A percentile compares a stretch with the other conserved stretches of the same genome.
These are phyloP conservation scores for Drosophila miranda DNA, from an alignment of 1,140 invertebrate genomes.

Conservation along the genomic window DNA sequence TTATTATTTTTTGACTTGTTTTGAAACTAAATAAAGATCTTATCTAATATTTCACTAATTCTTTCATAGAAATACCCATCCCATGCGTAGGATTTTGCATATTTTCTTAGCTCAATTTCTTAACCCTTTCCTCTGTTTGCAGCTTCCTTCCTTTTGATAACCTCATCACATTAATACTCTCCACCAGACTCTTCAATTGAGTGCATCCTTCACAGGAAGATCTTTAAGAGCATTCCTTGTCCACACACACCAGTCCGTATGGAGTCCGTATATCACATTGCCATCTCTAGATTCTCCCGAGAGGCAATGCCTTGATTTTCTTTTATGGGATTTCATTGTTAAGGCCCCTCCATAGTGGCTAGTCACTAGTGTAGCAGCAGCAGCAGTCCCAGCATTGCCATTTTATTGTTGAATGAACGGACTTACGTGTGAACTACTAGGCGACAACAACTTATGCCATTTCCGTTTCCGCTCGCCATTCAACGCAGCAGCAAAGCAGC, in stretches of 20 bases:
- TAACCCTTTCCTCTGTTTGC: too few relatives aligned
- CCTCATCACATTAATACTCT: too few relatives aligned
- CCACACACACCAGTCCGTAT: background rate
- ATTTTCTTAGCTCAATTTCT: too few relatives aligned
- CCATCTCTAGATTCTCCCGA: constrained; percentile 32
- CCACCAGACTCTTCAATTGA: background rate
- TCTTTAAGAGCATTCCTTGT: background rate
- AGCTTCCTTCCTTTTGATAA: too few relatives aligned
- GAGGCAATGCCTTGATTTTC: constrained; percentile 34
- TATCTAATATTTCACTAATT: too few relatives aligned
- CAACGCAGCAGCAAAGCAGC: constrained; percentile 33
- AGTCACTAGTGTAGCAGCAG: constrained; percentile 28
- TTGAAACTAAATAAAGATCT: too few relatives aligned
- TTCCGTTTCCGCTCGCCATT: constrained; percentile 69
- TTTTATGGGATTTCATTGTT: constrained; percentile 62
- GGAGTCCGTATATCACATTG: constrained; percentile 21
- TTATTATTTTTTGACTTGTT: too few relatives aligned
- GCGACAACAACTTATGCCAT: constrained; percentile 81
- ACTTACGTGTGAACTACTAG: constrained; percentile 78
- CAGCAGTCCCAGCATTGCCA: constrained; percentile 30
- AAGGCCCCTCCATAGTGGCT: constrained; percentile 22
- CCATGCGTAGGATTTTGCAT: too few relatives aligned
- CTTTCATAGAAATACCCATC: too few relatives aligned
- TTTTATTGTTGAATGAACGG: constrained; percentile 77
- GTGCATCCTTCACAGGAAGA: background rate